These are phyloP conservation scores for Onychostruthus taczanowskii DNA, from an alignment of 2,113 vertebrate species.

Conservation along the genomic window DNA sequence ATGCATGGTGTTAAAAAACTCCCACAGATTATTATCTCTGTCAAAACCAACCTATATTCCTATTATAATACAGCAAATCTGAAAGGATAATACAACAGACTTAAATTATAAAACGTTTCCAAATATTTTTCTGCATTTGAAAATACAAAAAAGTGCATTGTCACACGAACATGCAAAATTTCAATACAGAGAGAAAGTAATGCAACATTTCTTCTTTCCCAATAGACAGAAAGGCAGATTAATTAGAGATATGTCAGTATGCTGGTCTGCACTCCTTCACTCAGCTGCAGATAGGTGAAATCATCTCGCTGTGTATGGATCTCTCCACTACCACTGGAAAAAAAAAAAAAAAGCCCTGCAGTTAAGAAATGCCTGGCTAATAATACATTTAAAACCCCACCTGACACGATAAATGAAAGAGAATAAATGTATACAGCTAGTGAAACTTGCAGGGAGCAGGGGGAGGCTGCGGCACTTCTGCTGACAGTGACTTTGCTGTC, in stretches of 20 bases:
- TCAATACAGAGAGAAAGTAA: background rate
- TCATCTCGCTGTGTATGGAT: background rate
- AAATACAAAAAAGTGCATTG: background rate
- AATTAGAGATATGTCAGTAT: background rate
- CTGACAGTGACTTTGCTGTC: constrained; percentile 78
- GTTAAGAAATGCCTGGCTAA: constrained; percentile 60
- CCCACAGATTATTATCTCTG: background rate
- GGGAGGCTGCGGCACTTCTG: constrained; percentile 60
- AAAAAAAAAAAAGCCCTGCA: background rate
- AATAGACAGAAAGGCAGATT: background rate
- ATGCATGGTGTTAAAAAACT: background rate
- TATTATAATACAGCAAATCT: background rate
- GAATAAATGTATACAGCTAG: constrained; percentile 78
- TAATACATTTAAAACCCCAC: constrained; percentile 74
- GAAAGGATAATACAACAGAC: background rate
- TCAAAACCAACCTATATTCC: background rate
- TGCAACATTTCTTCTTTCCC: background rate
- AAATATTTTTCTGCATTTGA: background rate
- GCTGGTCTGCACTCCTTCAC: background rate
- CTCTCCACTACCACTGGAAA: constrained; percentile 1
- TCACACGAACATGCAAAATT: background rate
- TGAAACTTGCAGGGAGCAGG: constrained; percentile 64
- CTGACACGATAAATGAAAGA: constrained; percentile 79
- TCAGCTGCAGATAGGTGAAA: background rate
- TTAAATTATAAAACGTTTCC: background rate